These are phyloP conservation scores for Notiomystis cincta DNA, from an alignment of 2,113 vertebrate genomes.

Conservation along the genomic window DNA sequence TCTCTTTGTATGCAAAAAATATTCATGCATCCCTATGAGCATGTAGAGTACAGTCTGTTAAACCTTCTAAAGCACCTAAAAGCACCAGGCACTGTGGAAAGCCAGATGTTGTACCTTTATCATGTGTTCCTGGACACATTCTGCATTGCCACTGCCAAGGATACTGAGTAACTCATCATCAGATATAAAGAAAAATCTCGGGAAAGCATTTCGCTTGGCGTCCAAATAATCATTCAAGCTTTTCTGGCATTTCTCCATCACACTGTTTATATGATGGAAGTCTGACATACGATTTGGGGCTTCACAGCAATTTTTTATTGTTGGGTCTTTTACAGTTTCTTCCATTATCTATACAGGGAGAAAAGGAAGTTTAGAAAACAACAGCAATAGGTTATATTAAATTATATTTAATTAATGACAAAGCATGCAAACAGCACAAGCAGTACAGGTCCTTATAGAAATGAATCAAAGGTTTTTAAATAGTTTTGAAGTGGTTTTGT, in stretches of 20 bases:
- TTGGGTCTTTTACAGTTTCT: slow-evolving; percentile 77
- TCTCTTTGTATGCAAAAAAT: background rate
- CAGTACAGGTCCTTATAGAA: background rate
- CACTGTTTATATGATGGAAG: slow-evolving; percentile 81
- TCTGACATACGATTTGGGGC: slow-evolving; percentile 80
- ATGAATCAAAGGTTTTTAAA: background rate
- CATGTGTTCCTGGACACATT: slow-evolving; percentile 95
- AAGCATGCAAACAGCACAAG: background rate
- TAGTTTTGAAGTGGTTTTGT: background rate
- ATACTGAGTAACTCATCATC: slow-evolving; percentile 97
- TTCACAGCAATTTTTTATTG: slow-evolving; percentile 86
- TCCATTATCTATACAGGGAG: slow-evolving; percentile 83
- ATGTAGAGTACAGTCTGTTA: background rate
- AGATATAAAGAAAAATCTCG: slow-evolving; percentile 96
- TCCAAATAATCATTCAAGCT: slow-evolving; percentile 93
- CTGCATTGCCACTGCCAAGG: slow-evolving; percentile 85
- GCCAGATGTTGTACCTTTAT: slow-evolving; percentile 81
- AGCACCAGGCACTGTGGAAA: background rate
- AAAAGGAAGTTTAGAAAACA: background rate
- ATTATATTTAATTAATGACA: background rate
- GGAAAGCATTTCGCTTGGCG: slow-evolving; percentile 91
- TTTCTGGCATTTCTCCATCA: slow-evolving; percentile 93
- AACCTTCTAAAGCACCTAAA: background rate
- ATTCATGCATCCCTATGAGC: background rate
- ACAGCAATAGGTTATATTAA: background rate